A percentile compares a stretch with the other conserved stretches of the same genome.
These are phyloP conservation scores for Xiphydria camelus DNA, from an alignment of 2,888 invertebrate genomes.

Conservation along the genomic window DNA sequence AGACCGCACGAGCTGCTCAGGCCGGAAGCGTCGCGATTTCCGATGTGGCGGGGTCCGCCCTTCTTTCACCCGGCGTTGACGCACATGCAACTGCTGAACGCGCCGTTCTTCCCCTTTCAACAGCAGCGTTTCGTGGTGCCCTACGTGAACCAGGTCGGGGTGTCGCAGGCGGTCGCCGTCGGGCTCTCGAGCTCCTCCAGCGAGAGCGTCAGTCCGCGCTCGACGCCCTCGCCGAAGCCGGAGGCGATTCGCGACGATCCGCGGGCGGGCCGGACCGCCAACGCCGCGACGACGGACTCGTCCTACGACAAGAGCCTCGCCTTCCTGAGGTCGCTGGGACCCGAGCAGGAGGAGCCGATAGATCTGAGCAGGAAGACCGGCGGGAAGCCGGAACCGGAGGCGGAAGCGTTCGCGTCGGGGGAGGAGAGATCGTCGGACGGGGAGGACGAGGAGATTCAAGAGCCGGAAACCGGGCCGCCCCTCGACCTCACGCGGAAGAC, in stretches of 20 bases:
- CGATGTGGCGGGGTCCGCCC: constrained; percentile 48
- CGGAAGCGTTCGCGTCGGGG: constrained; percentile 13
- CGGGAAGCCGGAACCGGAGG: constrained; percentile 8
- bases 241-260: constrained; percentile 21
- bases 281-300: constrained; percentile 9
- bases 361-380: constrained; percentile 74
- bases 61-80: constrained; percentile 49
- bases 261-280: not conserved
- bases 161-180: constrained; percentile 36
- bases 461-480: constrained; percentile 43
- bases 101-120: constrained; percentile 48
- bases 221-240: constrained; percentile 47
- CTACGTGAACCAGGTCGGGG: constrained; percentile 44
- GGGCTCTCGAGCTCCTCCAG: constrained; percentile 47
- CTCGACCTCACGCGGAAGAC: constrained; percentile 51
- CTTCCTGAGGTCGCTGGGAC: constrained; percentile 51
- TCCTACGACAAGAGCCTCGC: constrained; percentile 46
- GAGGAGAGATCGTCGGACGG: constrained; percentile 34
- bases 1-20: constrained; percentile 42
- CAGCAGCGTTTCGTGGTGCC: constrained; percentile 50
- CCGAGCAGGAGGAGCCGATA: constrained; percentile 76
- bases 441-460: constrained; percentile 29
- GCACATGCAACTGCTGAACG: constrained; percentile 49
- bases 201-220: constrained; percentile 48
- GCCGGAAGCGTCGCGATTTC: constrained; percentile 48